phyloP scores from a whole-genome alignment of 2,797 vertebrate genomes.

The Apogon talboti region DNA sequence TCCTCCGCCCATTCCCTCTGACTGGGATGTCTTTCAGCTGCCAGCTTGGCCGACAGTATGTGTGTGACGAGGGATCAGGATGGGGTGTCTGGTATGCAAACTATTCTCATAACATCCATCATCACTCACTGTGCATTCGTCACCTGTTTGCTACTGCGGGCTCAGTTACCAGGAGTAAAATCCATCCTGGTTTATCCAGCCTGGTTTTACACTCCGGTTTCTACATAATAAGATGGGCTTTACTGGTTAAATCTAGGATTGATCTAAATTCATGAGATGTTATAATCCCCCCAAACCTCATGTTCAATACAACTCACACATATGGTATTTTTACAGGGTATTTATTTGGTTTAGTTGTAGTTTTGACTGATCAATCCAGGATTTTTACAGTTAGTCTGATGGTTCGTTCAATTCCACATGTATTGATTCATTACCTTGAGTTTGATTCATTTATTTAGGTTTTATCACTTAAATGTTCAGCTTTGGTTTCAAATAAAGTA shows the following conservation, averaged over 20 bases:
- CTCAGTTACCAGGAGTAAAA: constrained; percentile 29
- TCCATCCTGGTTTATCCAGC: constrained; percentile 29
- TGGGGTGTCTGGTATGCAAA: constrained; percentile 69
- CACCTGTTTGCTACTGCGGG: constrained; percentile 75
- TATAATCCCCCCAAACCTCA: too few species aligned
- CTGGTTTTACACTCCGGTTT: constrained; percentile 24
- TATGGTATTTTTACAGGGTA: too few species aligned
- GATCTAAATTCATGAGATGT: not conserved
- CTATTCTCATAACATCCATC: constrained; percentile 73
- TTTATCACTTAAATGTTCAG: too few species aligned
- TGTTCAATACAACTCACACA: too few species aligned
- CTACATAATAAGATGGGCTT: constrained; percentile 27
- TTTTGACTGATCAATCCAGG: too few species aligned
- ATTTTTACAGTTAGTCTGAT: too few species aligned
- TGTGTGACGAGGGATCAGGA: constrained; percentile 72
- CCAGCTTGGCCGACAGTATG: constrained; percentile 63
- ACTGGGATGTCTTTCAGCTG: constrained; percentile 63
- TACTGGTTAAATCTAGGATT: constrained; percentile 2
- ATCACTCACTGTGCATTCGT: constrained; percentile 54
- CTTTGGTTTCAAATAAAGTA: too few species aligned
- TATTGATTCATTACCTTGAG: too few species aligned
- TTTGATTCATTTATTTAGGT: too few species aligned
- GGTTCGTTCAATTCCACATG: too few species aligned
- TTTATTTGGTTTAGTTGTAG: too few species aligned
- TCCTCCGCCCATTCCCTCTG: constrained; percentile 13